phyloP scores from a whole-genome alignment of 1,140 invertebrate genomes.

The Hormaphis cornu region DNA sequence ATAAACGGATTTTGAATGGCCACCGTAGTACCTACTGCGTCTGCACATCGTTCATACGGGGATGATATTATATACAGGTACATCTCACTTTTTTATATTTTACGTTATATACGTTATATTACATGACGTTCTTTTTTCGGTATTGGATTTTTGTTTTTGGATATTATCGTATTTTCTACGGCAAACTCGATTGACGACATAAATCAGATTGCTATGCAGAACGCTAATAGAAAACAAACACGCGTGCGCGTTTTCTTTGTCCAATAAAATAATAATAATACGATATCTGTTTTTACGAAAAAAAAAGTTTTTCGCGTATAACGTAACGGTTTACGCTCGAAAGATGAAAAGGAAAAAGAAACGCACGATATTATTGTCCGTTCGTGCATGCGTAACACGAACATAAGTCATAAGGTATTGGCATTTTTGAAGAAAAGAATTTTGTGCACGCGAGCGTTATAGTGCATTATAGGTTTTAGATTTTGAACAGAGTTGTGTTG shows the following conservation, averaged over 20 bases:
- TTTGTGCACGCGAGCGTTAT: too few species aligned
- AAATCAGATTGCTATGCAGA: constrained; percentile 22
- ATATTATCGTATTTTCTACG: neutral
- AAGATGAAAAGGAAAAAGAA: neutral
- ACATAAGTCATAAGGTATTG: too few species aligned
- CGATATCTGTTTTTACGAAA: too few species aligned
- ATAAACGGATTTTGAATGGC: constrained; percentile 30
- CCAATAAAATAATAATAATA: too few species aligned
- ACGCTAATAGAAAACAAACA: constrained; percentile 16
- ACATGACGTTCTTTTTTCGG: neutral
- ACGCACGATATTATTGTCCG: too few species aligned
- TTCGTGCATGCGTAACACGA: too few species aligned
- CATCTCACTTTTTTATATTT: neutral
- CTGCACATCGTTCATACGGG: neutral
- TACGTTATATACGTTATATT: neutral
- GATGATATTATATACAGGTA: constrained; percentile 9
- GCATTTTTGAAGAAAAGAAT: too few species aligned
- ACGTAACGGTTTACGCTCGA: neutral
- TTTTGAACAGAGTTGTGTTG: too few species aligned
- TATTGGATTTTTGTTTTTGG: constrained; percentile 6
- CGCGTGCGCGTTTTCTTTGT: neutral
- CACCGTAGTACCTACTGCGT: neutral
- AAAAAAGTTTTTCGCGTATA: too few species aligned
- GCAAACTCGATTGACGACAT: constrained; percentile 16
- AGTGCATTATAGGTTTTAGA: too few species aligned